Evolutionary conservation across 1,140 invertebrate species (phyloP).

Genomic region (Drosophila simulans): DNA sequence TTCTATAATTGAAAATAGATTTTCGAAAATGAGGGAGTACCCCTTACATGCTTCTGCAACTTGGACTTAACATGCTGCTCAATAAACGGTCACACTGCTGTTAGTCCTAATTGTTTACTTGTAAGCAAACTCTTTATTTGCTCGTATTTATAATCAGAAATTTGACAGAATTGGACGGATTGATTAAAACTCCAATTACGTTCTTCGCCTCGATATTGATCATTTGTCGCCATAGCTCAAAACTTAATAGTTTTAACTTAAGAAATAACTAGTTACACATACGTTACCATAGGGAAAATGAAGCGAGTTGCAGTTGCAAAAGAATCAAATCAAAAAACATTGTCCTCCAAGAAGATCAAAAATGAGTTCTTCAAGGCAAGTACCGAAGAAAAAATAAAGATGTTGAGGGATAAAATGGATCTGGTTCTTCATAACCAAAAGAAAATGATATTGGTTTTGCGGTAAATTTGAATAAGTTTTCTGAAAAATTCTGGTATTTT

Average conservation of each 20-base stretch:
- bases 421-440: conserved; percentile 28
- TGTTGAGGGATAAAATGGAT: conserved; percentile 36
- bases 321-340: not conserved
- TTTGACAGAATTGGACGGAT: not conserved
- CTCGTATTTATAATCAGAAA: not conserved
- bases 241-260: not conserved
- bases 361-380: not conserved
- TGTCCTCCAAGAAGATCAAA: not conserved
- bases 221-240: not conserved
- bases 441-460: conserved; percentile 25
- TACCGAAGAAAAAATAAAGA: conserved; percentile 33
- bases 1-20: too few species aligned
- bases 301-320: not conserved
- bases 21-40: not conserved
- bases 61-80: not conserved
- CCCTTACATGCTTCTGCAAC: not conserved
- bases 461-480: not conserved
- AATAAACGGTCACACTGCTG: not conserved
- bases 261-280: not conserved
- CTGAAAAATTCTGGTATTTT: not conserved
- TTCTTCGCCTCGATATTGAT: not conserved
- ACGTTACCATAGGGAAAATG: not conserved
- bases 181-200: not conserved
- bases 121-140: not conserved
- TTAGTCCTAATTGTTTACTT: not conserved